phyloP scores from a whole-genome alignment of 1,140 invertebrate species.

The Drosophila bocqueti region DNA sequence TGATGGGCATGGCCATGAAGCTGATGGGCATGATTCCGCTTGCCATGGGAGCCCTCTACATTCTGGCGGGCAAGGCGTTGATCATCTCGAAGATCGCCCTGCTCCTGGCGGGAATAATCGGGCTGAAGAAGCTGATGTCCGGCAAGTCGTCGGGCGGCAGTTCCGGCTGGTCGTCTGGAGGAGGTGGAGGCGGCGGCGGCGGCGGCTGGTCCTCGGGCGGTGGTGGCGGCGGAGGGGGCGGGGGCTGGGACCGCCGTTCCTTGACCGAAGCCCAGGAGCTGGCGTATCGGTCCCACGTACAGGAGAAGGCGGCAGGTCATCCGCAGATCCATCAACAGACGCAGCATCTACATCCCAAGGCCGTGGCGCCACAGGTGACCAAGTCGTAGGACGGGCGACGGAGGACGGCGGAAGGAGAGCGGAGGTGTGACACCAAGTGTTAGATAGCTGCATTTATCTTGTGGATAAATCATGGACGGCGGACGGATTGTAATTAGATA shows the following conservation, averaged over 20 bases:
- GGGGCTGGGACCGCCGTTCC: conserved; percentile 86
- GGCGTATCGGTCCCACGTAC: conserved; percentile 88
- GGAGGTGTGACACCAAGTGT: conserved; percentile 46
- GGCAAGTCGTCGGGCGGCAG: conserved; percentile 88
- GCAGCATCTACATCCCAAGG: conserved; percentile 51
- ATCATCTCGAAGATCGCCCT: conserved; percentile 92
- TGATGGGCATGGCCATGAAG: conserved; percentile 92
- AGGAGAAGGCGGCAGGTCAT: conserved; percentile 44
- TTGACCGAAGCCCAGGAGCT: conserved; percentile 87
- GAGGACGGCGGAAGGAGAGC: conserved; percentile 1
- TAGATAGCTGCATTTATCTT: conserved; percentile 75
- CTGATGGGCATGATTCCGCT: conserved; percentile 90
- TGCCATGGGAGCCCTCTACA: conserved; percentile 90
- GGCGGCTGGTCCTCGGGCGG: conserved; percentile 88
- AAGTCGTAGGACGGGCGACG: conserved; percentile 57
- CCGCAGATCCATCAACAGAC: conserved; percentile 41
- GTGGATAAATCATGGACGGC: conserved; percentile 64
- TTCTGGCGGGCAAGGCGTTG: conserved; percentile 91
- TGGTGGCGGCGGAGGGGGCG: conserved; percentile 79
- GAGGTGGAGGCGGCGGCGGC: conserved; percentile 87
- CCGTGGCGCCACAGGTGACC: conserved; percentile 42
- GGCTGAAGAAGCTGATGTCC: conserved; percentile 90
- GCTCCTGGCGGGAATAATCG: conserved; percentile 91
- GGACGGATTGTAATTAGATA: conserved; percentile 77
- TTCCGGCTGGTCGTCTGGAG: conserved; percentile 86